A percentile compares a stretch with the other conserved stretches of the same genome.
phyloP scores from a whole-genome alignment of 2,888 invertebrate genomes.

The Scaeva pyrastri region DNA sequence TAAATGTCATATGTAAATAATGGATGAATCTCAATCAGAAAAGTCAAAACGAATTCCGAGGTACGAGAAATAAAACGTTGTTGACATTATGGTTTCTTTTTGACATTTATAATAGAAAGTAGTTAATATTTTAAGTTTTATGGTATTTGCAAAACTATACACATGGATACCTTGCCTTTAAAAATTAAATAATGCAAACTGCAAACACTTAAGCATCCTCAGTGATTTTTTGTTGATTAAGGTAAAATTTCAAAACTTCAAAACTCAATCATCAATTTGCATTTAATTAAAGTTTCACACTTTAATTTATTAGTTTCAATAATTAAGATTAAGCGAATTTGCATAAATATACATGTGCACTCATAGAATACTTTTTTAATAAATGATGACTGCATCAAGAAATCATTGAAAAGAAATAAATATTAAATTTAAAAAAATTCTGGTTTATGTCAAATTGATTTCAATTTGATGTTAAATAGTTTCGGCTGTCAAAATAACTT shows the following conservation, averaged over 20 bases:
- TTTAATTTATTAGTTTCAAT: not conserved
- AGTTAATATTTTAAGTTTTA: too few relatives aligned
- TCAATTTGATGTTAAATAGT: not conserved
- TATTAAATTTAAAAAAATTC: conserved; percentile 2
- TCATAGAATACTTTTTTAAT: not conserved
- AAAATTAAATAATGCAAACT: too few relatives aligned
- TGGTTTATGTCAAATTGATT: conserved; percentile 5
- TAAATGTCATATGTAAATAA: too few relatives aligned
- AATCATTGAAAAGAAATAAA: not conserved
- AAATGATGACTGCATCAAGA: conserved; percentile 10
- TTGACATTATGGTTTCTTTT: too few relatives aligned
- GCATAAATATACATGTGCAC: not conserved
- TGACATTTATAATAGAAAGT: too few relatives aligned
- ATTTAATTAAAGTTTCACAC: conserved; percentile 21
- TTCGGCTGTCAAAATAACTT: conserved; percentile 12
- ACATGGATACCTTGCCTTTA: too few relatives aligned
- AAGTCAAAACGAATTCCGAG: too few relatives aligned
- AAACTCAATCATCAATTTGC: conserved; percentile 13
- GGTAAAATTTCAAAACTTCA: not conserved
- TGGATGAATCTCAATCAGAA: too few relatives aligned
- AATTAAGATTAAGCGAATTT: not conserved
- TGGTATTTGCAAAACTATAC: too few relatives aligned
- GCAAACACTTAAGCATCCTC: too few relatives aligned
- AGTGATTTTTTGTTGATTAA: too few relatives aligned
- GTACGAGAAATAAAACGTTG: too few relatives aligned